A percentile compares a stretch with the other conserved stretches of the same genome.
phyloP scores from a whole-genome alignment of 2,113 vertebrate species.

The Callionymus lyra region DNA sequence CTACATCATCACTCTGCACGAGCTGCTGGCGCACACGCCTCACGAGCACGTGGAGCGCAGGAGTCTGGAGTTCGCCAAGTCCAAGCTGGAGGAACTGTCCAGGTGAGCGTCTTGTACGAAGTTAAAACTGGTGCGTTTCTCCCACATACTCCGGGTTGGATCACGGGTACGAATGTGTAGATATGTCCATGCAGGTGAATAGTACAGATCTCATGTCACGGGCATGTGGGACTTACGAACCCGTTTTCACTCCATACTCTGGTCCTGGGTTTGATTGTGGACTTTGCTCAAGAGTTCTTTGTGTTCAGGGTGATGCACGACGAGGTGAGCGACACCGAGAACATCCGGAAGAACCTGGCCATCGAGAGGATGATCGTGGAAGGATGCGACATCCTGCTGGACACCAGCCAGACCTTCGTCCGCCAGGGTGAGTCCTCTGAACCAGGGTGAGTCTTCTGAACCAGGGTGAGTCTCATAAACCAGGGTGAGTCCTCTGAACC shows the following conservation, averaged over 20 bases:
- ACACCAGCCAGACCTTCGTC: conserved; percentile 94
- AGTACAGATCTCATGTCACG: no score
- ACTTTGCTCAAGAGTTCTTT: not conserved
- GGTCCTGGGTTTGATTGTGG: not conserved
- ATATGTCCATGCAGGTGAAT: no score
- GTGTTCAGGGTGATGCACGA: conserved; percentile 88
- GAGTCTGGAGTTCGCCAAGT: conserved; percentile 96
- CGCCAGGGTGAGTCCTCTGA: conserved; percentile 82
- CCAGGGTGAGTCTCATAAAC: conserved; percentile 1
- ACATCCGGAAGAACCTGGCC: conserved; percentile 94
- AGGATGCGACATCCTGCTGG: conserved; percentile 91
- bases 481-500: no score
- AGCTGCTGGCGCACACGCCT: conserved; percentile 92
- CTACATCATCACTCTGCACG: conserved; percentile 96
- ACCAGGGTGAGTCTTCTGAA: conserved; percentile 73
- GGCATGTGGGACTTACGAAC: no score
- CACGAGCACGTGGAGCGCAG: conserved; percentile 95
- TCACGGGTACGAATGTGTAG: no score
- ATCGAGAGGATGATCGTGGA: conserved; percentile 97
- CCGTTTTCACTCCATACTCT: not conserved
- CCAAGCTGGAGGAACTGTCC: conserved; percentile 92
- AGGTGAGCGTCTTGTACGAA: conserved; percentile 59
- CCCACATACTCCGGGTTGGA: no score
- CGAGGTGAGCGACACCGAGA: conserved; percentile 96
- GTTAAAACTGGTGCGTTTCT: not conserved